These are phyloP conservation scores for Arctopsyche grandis DNA, from an alignment of 1,140 invertebrate species.

Conservation along the genomic window DNA sequence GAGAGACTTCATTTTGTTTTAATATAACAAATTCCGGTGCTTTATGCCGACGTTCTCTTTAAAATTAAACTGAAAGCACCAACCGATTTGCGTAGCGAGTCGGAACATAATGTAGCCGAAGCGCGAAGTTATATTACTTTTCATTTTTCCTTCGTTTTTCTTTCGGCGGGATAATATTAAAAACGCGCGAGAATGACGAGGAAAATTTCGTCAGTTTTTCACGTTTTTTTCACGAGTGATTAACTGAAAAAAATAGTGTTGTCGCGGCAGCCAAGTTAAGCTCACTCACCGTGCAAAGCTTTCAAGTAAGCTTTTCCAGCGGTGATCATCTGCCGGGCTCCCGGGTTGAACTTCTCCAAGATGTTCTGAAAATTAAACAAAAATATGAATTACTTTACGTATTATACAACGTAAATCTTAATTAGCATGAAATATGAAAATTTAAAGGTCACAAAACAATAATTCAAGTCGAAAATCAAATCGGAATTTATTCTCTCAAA, in stretches of 20 bases:
- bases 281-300: conserved; percentile 87
- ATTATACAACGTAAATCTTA: neutral
- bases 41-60: neutral
- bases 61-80: conserved; percentile 28
- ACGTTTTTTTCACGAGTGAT: conserved; percentile 48
- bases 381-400: conserved; percentile 13
- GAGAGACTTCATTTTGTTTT: no score
- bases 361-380: conserved; percentile 83
- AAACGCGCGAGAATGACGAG: conserved; percentile 5
- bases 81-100: conserved; percentile 23
- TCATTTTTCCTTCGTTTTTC: neutral
- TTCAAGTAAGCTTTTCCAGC: conserved; percentile 93
- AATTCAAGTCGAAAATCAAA: no score
- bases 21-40: no score
- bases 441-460: no score
- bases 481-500: no score
- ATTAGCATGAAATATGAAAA: no score
- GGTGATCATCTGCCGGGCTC: conserved; percentile 89
- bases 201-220: conserved; percentile 41
- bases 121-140: conserved; percentile 27
- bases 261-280: neutral
- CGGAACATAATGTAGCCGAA: neutral
- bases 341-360: conserved; percentile 93
- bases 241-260: conserved; percentile 36
- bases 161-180: neutral